Evolutionary conservation across 2,888 invertebrate genomes (phyloP).

Genomic region (Hypomecis punctinalis): DNA sequence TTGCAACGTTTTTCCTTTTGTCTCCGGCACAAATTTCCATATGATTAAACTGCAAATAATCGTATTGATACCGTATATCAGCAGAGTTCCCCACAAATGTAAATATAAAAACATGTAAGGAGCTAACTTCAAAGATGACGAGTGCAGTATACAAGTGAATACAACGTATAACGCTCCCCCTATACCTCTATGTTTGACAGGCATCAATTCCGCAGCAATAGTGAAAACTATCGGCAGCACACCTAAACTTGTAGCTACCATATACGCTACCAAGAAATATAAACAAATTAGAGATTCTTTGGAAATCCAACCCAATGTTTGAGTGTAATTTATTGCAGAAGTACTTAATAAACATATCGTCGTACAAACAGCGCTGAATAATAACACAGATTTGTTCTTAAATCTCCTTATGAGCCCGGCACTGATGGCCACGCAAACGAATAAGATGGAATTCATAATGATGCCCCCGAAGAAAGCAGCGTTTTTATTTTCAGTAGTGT

Average conservation of each 20-base stretch:
- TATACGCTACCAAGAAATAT: conserved; percentile 32
- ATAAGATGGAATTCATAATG: conserved; percentile 22
- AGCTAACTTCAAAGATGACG: conserved; percentile 30
- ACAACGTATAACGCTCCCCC: conserved; percentile 35
- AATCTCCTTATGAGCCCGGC: conserved; percentile 10
- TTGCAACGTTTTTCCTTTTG: conserved; percentile 39
- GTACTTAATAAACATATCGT: conserved; percentile 10
- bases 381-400: conserved; percentile 20
- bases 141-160: conserved; percentile 30
- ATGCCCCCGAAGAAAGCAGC: conserved; percentile 20
- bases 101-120: conserved; percentile 35
- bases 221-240: conserved; percentile 23
- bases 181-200: conserved; percentile 36
- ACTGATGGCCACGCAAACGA: conserved; percentile 12
- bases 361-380: conserved; percentile 7
- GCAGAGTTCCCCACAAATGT: conserved; percentile 31
- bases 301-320: conserved; percentile 18
- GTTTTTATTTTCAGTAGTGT: conserved; percentile 18
- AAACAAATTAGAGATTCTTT: conserved; percentile 30
- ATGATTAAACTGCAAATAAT: conserved; percentile 30
- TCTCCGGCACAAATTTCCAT: conserved; percentile 42
- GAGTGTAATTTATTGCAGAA: conserved; percentile 23
- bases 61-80: conserved; percentile 26
- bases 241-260: conserved; percentile 25
- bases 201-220: conserved; percentile 37